Base-by-base conservation (phyloP, 53 echinoderm and acorn worm genomes). In the Glandiceps talaboti region DNA sequence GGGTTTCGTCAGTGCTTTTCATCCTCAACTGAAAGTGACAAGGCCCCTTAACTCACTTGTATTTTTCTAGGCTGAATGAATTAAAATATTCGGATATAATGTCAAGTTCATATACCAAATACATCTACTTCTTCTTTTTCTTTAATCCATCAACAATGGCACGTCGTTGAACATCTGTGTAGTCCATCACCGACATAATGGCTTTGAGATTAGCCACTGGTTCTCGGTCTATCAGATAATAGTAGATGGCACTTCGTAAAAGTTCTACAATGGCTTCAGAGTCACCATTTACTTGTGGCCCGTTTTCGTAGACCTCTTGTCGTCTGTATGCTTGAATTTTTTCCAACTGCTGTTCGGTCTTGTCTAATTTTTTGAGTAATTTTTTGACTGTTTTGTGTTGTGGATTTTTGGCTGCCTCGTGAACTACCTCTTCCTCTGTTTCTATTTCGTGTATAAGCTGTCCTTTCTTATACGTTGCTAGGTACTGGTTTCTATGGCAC, bases 381-480 rank as follows among this genome's bases (percentile, higher is more conserved):
- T 73, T 75, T 27, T 81, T 82, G 73, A 72, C 79, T 73, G 81
- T 77, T 26, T 76, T 79, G 64, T 82, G 78, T 28, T 82, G 79
- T 27, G 89, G 85, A 33, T 82, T 73, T 14, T 74, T 82, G 29
- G 82, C 78, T 14, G 89, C 85, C 25, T 45, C 79, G 14, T 79
- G 82, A 6, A 88, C 76, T 10, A 88, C 30, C 14, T 88, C 85
- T 76, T 88, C 89, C 72, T 88, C 89, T 74, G 82, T 84, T 29
- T 88, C 89, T 74, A 88, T 85, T 10, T 82, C 82, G 72, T 87
- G 87, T 26, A 83, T 83, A 26, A 82, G 82, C 1, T 79, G 87
- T 1, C 87, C 87, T 83, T 88, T 88, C 28, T 85, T 84, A 29
- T 88, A 88, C 89, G 85, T 88, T 28, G 85, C 85, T 73, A 85